Conservation (phyloP, 2,797 vertebrate species). For the Epinephelus coioides region DNA sequence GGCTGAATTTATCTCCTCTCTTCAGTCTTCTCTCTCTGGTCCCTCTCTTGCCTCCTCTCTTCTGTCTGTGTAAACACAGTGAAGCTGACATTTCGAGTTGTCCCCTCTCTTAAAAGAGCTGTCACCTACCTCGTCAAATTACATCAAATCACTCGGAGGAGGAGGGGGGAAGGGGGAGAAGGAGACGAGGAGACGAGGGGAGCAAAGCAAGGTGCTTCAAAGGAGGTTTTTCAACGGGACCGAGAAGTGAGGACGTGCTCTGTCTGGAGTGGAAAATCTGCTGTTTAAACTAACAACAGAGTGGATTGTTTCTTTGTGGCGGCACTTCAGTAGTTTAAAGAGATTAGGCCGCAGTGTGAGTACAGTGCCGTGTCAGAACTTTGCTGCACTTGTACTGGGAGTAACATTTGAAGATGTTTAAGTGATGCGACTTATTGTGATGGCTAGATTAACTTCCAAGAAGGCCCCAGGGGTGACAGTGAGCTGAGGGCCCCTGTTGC, state of each 20-base stretch:
- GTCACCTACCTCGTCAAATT: constrained; percentile 52
- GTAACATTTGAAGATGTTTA: neutral
- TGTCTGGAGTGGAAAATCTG: constrained; percentile 17
- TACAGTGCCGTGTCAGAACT: neutral
- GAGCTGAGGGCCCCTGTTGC: neutral
- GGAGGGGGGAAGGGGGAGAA: too few relatives aligned
- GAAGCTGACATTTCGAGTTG: constrained; percentile 59
- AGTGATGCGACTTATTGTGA: neutral
- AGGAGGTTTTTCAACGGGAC: constrained; percentile 18
- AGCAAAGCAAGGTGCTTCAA: constrained; percentile 23
- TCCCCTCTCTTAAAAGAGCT: constrained; percentile 36
- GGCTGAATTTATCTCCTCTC: constrained; percentile 1
- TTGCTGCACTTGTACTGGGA: neutral
- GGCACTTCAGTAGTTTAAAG: constrained; percentile 12
- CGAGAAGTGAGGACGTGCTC: constrained; percentile 23
- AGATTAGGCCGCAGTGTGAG: constrained; percentile 14
- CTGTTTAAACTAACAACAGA: constrained; percentile 32
- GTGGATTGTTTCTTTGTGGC: constrained; percentile 23
- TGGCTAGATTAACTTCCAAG: neutral
- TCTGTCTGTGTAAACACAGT: constrained; percentile 37
- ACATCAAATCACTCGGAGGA: constrained; percentile 43
- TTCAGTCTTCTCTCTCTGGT: neutral
- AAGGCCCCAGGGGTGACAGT: neutral
- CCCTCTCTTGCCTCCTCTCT: neutral
- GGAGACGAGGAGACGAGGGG: neutral